These are phyloP conservation scores for Loxodonta africana DNA, from an alignment of 2,113 vertebrate genomes.

Conservation along the genomic window DNA sequence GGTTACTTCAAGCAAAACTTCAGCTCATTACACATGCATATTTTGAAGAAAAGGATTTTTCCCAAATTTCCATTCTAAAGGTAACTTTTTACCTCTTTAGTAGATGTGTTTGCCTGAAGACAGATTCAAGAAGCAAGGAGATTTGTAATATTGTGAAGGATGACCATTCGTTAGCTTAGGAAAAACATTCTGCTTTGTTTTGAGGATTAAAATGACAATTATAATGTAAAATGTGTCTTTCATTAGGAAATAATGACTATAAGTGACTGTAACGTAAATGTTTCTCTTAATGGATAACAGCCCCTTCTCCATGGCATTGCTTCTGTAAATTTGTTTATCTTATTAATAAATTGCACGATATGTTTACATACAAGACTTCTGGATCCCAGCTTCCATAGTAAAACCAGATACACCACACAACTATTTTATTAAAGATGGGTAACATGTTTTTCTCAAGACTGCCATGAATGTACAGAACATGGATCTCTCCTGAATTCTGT, in stretches of 20 bases:
- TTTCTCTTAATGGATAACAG: neutral
- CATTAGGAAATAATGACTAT: constrained; percentile 22
- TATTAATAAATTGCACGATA: neutral
- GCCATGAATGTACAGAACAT: neutral
- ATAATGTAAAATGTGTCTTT: neutral
- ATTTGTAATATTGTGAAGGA: neutral
- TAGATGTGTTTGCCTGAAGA: constrained; percentile 8
- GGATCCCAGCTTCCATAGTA: neutral
- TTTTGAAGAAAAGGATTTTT: constrained; percentile 99
- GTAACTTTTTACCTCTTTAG: constrained; percentile 83
- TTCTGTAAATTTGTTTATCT: constrained; percentile 44
- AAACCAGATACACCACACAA: neutral
- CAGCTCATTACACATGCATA: constrained; percentile 99
- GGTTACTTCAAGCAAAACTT: constrained; percentile 97
- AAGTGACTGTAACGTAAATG: neutral
- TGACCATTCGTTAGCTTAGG: constrained; percentile 7
- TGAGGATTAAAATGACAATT: neutral
- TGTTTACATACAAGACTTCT: neutral
- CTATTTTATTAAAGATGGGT: neutral
- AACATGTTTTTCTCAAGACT: neutral
- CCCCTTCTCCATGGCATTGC: neutral
- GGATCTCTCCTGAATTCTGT: neutral
- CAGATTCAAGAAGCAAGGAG: constrained; percentile 26
- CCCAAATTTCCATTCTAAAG: constrained; percentile 98
- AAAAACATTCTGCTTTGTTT: constrained; percentile 40